Base-by-base conservation (phyloP, 2,797 vertebrate species). In the Kryptolebias ocellatus region DNA sequence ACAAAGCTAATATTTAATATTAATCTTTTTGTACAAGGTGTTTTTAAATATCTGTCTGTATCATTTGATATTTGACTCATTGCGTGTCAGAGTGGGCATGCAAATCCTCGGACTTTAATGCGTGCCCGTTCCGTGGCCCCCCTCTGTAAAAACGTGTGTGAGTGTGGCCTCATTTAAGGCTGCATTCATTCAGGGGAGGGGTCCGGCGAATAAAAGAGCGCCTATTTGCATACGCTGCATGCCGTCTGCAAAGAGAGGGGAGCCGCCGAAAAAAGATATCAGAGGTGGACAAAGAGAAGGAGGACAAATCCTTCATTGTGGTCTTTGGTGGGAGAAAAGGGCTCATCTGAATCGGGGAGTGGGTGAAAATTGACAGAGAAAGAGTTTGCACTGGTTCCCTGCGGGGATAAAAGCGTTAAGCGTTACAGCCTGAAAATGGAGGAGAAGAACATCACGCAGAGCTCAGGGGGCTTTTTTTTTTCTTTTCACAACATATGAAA, bases 221-320 rank as follows among this genome's bases (percentile, higher is more conserved):
- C 74, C 81, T 90, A 95, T 97, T 96, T 96, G 94, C 95, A 96
- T 95, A 95, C 95, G 92, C 94, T 95, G 94, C 92, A 88, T 95
- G 94, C 88, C 83, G 92, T 95, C 93, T 93, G 90, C 86, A 92
- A 85, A 88, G 90, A 90, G 87, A 51, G 49, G 49, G 87, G 89
- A 91, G 89, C 90, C 83, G 87, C 82, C 83, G 88, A 89, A 90
- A 93, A 91, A 94, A 95, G 92, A 94, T 92, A 92, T 94, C 92
- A 94, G 91, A 90, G 83, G 87, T 88, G 89, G 89, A 92, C 89
- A 92, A 92, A 91, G 88, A 80, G 88, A 91, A 84, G 70, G 87
- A 88, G 91, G 88, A 93, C 91, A 93, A 94, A 93, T 92, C 87
- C 87, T 89, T 87, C 90, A 89, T 92, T 92, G 90, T 91, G 87